These are phyloP conservation scores for Colaptes auratus DNA, from an alignment of 2,113 vertebrate genomes.

Conservation along the genomic window DNA sequence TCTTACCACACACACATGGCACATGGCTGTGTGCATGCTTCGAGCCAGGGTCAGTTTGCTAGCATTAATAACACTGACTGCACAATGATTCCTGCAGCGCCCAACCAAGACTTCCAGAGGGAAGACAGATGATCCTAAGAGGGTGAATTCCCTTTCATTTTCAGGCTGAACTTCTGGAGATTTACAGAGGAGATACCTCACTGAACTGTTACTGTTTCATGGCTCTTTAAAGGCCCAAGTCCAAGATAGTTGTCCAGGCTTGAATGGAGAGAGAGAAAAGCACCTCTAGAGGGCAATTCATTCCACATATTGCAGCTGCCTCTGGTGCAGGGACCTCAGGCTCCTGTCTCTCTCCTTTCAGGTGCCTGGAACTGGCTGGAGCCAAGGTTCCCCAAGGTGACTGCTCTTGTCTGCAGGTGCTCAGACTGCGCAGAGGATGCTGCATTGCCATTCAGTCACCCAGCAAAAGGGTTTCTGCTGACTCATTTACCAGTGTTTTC, in stretches of 20 bases:
- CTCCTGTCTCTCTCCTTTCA: not conserved
- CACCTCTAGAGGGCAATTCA: slow-evolving; percentile 55
- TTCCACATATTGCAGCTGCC: not conserved
- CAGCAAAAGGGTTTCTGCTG: not conserved
- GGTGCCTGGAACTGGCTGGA: not conserved
- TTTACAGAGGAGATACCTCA: not conserved
- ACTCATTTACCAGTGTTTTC: not conserved
- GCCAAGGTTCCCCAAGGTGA: not conserved
- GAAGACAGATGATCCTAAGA: not conserved
- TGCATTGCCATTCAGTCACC: not conserved
- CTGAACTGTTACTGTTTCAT: not conserved
- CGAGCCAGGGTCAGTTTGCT: not conserved
- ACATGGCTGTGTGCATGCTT: not conserved
- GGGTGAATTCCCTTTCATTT: not conserved
- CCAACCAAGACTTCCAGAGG: not conserved
- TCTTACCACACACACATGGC: not conserved
- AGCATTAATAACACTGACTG: slow-evolving; percentile 41
- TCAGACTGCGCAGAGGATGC: not conserved
- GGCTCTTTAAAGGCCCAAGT: not conserved
- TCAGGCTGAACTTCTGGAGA: not conserved
- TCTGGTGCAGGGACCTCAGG: not conserved
- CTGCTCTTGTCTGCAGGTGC: not conserved
- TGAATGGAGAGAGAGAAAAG: not conserved
- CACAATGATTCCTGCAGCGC: slow-evolving; percentile 4
- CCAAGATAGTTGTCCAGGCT: not conserved